A percentile compares a stretch with the other conserved stretches of the same genome.
phyloP scores from a whole-genome alignment of 2,888 invertebrate species.

The Acronicta psi region DNA sequence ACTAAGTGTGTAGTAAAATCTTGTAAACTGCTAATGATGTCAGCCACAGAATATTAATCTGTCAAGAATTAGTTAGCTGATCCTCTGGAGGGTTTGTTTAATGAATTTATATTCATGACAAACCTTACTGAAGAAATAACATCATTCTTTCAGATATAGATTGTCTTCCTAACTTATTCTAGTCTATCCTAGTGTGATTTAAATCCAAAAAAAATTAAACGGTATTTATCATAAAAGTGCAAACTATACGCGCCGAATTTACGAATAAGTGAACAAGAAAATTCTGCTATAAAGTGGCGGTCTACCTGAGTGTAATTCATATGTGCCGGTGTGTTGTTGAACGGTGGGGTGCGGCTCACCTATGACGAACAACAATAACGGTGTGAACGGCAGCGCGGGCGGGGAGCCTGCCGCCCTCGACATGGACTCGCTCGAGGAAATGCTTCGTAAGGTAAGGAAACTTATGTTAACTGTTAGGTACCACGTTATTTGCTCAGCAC shows the following conservation, averaged over 20 bases:
- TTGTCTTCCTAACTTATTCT: conserved; percentile 63
- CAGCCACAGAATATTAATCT: conserved; percentile 7
- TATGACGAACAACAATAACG: conserved; percentile 91
- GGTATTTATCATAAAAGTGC: conserved; percentile 34
- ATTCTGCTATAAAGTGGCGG: conserved; percentile 57
- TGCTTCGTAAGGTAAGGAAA: conserved; percentile 92
- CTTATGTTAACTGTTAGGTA: conserved; percentile 43
- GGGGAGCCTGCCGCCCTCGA: conserved; percentile 90
- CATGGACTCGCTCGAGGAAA: conserved; percentile 94
- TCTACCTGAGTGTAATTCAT: conserved; percentile 57
- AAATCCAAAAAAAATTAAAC: conserved; percentile 11
- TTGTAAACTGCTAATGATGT: conserved; percentile 24
- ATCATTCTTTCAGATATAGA: conserved; percentile 32
- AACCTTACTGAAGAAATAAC: neutral
- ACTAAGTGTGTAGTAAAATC: neutral
- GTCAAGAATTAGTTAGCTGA: too few relatives aligned
- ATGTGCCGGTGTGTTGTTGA: conserved; percentile 60
- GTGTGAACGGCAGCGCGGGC: conserved; percentile 88
- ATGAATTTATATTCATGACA: too few relatives aligned
- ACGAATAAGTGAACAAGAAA: conserved; percentile 27
- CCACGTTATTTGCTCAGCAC: conserved; percentile 39
- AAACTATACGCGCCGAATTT: conserved; percentile 37
- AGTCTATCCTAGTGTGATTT: conserved; percentile 56
- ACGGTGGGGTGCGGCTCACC: conserved; percentile 80
- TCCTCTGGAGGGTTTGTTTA: too few relatives aligned